Percentiles rank a stretch among this genome's conserved stretches.
These are phyloP conservation scores for Balearica regulorum DNA, from an alignment of 2,797 vertebrate species.

Conservation along the genomic window DNA sequence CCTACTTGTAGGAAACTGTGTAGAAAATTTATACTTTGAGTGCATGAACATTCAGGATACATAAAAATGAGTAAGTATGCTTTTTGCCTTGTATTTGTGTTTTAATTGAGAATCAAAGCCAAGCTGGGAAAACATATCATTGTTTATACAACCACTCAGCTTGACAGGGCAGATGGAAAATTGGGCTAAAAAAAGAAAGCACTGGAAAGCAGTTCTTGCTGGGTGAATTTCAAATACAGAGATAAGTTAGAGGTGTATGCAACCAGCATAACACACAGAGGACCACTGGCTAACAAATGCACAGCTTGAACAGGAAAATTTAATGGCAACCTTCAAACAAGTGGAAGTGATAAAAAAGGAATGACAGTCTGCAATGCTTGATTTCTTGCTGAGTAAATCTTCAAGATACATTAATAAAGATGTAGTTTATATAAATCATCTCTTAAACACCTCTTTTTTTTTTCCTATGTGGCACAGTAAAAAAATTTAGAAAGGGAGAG, in stretches of 20 bases:
- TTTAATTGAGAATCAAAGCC: constrained; percentile 44
- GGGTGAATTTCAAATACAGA: neutral
- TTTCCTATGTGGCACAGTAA: neutral
- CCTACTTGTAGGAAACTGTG: neutral
- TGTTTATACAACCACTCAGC: constrained; percentile 17
- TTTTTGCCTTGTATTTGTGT: constrained; percentile 8
- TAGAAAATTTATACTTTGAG: constrained; percentile 26
- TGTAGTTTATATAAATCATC: neutral
- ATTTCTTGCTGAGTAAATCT: neutral
- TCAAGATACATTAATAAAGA: neutral
- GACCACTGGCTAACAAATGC: neutral
- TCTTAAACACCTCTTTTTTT: neutral
- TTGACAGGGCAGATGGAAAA: constrained; percentile 48
- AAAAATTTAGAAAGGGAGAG: neutral
- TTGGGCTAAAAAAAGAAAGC: neutral
- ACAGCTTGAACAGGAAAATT: neutral
- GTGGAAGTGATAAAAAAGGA: neutral
- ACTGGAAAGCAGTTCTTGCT: neutral
- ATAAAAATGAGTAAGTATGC: constrained; percentile 41
- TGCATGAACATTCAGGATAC: neutral
- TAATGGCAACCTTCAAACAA: neutral
- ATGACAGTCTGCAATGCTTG: neutral
- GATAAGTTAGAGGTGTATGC: neutral
- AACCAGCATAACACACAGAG: neutral
- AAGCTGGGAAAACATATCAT: constrained; percentile 15